Base-by-base conservation (phyloP, 2,888 invertebrate genomes). In the Drosophila atroscutellata region DNA sequence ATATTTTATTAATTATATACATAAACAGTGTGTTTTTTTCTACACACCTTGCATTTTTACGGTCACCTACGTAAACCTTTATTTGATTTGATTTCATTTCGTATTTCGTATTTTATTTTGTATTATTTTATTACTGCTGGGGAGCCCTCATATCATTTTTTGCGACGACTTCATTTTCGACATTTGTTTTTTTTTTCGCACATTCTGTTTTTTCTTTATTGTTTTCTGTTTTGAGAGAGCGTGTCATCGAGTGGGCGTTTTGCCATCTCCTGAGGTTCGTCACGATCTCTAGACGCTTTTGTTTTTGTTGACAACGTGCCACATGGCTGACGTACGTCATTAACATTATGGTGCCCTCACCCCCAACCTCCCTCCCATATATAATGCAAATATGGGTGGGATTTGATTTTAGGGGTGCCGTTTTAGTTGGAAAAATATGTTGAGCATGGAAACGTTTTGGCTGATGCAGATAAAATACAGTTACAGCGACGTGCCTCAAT, bases 21-120 rank as follows among this genome's bases (percentile, higher is more conserved):
- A 81, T 88, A 80, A 34, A 18, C 24, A n/a, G n/a, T 32, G 59
- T 37, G 50, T 45, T 71, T 72, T 72, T 78, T 77, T 82, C 75
- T 75, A 87, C 86, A 86, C 89, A 86, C 86, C 89, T 86, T 86
- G 86, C 86, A 86, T 81, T 79, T 89, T 89, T 89, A 86, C 81
- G 80, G 39, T 64, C 52, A 62, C 45, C 72, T 72, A 56, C 69
- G 68, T 77, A 82, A 73, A 85, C 79, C 71, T 79, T 77, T 82
- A 78, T 86, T 83, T 90, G 73, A 75, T 90, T 83, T 77, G 64
- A 73, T 76, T 85, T 76, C 20, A 73, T 76, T 85, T 76, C 32
- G 42, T 28, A 60, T 62, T 72, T 61, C 55, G 69, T 81, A 62
- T 68, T 58, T 62, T 69, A 64, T 64, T 75, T 63, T 60, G 66